A percentile compares a stretch with the other conserved stretches of the same genome.
Conservation (phyloP, 2,888 invertebrate species). For the Timandra comae region DNA sequence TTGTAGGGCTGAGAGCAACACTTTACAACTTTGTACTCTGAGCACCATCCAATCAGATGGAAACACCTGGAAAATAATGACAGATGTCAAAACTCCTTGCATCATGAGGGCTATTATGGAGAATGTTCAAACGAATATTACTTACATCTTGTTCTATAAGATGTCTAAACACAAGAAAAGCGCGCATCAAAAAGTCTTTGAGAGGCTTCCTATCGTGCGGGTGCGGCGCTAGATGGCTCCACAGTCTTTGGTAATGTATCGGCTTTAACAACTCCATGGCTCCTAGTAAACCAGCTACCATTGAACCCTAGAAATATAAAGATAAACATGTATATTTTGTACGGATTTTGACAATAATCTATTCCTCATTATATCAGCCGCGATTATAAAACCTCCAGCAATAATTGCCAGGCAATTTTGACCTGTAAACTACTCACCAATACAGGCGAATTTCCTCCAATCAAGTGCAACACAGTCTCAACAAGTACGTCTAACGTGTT, state of each 20-base stretch:
- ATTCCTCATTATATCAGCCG: too few species aligned
- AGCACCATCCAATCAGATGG: conserved; percentile 94
- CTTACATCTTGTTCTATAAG: conserved; percentile 84
- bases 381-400: background rate
- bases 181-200: conserved; percentile 90
- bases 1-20: conserved; percentile 88
- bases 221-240: conserved; percentile 86
- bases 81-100: background rate
- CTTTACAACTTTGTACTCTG: conserved; percentile 90
- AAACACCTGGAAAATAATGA: conserved; percentile 74
- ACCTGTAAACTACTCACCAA: conserved; percentile 73
- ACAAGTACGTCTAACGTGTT: conserved; percentile 90
- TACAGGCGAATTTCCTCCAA: conserved; percentile 85
- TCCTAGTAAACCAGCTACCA: conserved; percentile 92
- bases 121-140: conserved; percentile 8
- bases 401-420: too few species aligned
- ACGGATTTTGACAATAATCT: too few species aligned
- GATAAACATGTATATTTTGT: too few species aligned
- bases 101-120: background rate
- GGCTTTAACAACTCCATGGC: conserved; percentile 91
- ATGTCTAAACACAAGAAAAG: conserved; percentile 87
- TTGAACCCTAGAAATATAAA: conserved; percentile 83
- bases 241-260: conserved; percentile 89
- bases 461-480: conserved; percentile 88
- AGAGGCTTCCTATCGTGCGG: conserved; percentile 85